Percentiles rank a stretch among this genome's conserved stretches.
These are phyloP conservation scores for Machimus atricapillus DNA, from an alignment of 2,888 invertebrate species.

Conservation along the genomic window DNA sequence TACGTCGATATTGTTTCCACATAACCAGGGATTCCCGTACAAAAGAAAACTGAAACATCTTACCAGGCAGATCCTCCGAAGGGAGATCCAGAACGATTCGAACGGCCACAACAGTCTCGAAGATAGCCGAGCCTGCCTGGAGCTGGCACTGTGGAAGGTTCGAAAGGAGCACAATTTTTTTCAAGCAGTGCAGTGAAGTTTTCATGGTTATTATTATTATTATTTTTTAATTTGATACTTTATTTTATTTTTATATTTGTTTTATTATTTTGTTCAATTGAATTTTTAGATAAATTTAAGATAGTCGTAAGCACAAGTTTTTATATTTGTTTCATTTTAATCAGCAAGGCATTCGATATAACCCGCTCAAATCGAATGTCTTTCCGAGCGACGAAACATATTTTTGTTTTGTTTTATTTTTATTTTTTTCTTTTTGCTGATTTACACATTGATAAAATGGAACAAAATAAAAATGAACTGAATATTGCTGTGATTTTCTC, in stretches of 20 bases:
- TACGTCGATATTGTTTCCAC: constrained; percentile 88
- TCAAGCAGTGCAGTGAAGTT: background rate
- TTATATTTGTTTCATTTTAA: constrained; percentile 38
- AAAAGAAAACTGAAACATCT: constrained; percentile 84
- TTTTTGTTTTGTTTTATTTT: background rate
- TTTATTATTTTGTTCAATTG: background rate
- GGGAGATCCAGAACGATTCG: constrained; percentile 79
- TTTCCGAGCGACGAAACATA: background rate
- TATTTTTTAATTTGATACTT: constrained; percentile 20
- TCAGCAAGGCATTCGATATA: background rate
- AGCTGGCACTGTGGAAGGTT: constrained; percentile 83
- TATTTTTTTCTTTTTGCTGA: constrained; percentile 7
- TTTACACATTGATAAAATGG: constrained; percentile 48
- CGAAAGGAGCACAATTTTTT: constrained; percentile 62
- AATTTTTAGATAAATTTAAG: background rate
- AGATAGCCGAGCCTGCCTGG: constrained; percentile 89
- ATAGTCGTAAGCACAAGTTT: constrained; percentile 26
- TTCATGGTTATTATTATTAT: constrained; percentile 30
- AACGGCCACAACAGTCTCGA: constrained; percentile 91
- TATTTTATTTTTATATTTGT: background rate
- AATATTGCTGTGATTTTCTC: constrained; percentile 62
- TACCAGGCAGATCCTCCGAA: constrained; percentile 74
- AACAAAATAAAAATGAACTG: constrained; percentile 58
- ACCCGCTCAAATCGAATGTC: background rate
- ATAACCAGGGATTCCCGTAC: constrained; percentile 81